Percentiles rank a stretch among this genome's conserved stretches.
These are phyloP conservation scores for Pempheris klunzingeri DNA, from an alignment of 2,797 vertebrate genomes.

Conservation along the genomic window DNA sequence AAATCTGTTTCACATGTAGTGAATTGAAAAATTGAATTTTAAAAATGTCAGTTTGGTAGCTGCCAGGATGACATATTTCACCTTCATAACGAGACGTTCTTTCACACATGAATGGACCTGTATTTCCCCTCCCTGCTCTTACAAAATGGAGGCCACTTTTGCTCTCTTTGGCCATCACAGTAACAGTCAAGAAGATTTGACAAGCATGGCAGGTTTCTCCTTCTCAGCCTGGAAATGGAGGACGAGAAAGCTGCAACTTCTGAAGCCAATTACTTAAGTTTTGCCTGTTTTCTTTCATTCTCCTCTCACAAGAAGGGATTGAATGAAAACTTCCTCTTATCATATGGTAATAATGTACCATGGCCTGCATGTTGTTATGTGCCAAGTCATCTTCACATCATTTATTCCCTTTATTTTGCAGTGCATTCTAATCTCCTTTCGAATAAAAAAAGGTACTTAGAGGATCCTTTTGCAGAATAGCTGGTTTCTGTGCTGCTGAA, in stretches of 20 bases:
- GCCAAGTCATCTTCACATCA: slow-evolving; percentile 71
- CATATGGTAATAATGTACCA: slow-evolving; percentile 68
- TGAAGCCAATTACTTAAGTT: slow-evolving; percentile 83
- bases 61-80: slow-evolving; percentile 78
- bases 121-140: slow-evolving; percentile 68
- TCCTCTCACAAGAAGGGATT: slow-evolving; percentile 57
- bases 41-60: slow-evolving; percentile 50
- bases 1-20: slow-evolving; percentile 61
- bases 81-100: slow-evolving; percentile 80
- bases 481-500: slow-evolving; percentile 71
- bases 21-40: slow-evolving; percentile 56
- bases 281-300: slow-evolving; percentile 71
- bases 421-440: slow-evolving; percentile 76
- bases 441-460: slow-evolving; percentile 65
- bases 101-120: slow-evolving; percentile 84
- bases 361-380: slow-evolving; percentile 59
- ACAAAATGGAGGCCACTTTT: slow-evolving; percentile 76
- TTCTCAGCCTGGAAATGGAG: slow-evolving; percentile 70
- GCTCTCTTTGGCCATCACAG: slow-evolving; percentile 77
- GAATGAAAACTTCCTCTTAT: slow-evolving; percentile 71
- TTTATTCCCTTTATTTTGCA: slow-evolving; percentile 73
- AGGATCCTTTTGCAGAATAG: slow-evolving; percentile 77
- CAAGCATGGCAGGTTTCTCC: slow-evolving; percentile 83
- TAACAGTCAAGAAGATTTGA: slow-evolving; percentile 80
- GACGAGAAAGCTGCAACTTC: slow-evolving; percentile 75